phyloP scores from a whole-genome alignment of 2,113 vertebrate species.

The Hyperopisus bebe region DNA sequence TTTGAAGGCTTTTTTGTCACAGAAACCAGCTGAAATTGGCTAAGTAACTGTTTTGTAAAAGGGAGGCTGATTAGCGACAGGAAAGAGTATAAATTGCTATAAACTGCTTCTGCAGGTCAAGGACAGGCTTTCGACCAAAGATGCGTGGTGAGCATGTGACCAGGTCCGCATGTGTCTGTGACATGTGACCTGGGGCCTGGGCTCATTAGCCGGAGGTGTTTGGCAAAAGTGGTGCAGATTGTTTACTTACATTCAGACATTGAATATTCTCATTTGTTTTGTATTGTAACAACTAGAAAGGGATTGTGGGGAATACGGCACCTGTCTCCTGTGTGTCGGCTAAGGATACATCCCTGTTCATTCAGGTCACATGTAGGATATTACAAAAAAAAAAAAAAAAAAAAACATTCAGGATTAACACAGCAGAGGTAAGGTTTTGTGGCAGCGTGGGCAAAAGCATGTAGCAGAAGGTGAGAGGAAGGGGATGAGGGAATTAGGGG shows the following conservation, averaged over 20 bases:
- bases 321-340: background rate
- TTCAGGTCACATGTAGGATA: background rate
- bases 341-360: background rate
- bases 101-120: slow-evolving; percentile 25
- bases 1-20: background rate
- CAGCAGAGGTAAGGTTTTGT: slow-evolving; percentile 7
- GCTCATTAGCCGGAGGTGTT: background rate
- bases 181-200: background rate
- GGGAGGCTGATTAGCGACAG: background rate
- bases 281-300: background rate
- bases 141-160: slow-evolving; percentile 11
- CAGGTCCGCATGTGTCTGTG: background rate
- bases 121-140: slow-evolving; percentile 26
- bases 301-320: background rate
- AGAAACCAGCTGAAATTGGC: background rate
- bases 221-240: background rate
- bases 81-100: background rate
- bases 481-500: background rate
- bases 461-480: slow-evolving; percentile 45
- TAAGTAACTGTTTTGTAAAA: background rate
- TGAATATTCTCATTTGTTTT: background rate
- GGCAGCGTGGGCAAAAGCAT: slow-evolving; percentile 35
- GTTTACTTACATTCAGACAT: background rate
- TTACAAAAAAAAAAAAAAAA: background rate
- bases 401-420: background rate